Evolutionary conservation across 2,113 vertebrate species (phyloP).

Genomic region (Cinclus cinclus): DNA sequence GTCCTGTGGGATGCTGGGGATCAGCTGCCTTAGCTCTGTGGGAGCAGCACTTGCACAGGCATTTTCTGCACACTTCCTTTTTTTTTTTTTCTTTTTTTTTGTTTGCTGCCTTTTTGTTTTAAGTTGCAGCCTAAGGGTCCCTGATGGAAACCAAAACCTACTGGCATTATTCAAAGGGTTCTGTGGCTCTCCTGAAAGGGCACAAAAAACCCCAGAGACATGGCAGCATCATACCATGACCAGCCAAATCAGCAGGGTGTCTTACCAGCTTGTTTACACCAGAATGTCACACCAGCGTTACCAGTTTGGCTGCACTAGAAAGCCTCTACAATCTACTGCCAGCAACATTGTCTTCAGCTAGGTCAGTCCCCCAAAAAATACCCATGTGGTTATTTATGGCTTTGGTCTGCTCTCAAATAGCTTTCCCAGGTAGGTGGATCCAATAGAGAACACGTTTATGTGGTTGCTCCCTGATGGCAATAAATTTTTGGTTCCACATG

Average conservation of each 20-base stretch:
- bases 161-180: neutral
- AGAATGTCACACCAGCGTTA: neutral
- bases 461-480: neutral
- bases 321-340: neutral
- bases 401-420: neutral
- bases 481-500: neutral
- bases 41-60: neutral
- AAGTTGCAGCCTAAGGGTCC: neutral
- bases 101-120: neutral
- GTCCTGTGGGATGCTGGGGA: neutral
- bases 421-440: neutral
- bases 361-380: neutral
- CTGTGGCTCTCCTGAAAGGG: neutral
- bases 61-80: neutral
- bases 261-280: neutral
- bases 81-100: neutral
- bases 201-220: neutral
- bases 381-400: accelerated
- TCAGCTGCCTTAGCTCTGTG: neutral
- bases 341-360: neutral
- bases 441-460: accelerated
- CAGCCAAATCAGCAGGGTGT: neutral
- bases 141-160: neutral
- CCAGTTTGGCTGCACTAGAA: neutral
- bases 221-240: neutral